Base-by-base conservation (phyloP, 1,140 invertebrate genomes). In the Ceratitis capitata region DNA sequence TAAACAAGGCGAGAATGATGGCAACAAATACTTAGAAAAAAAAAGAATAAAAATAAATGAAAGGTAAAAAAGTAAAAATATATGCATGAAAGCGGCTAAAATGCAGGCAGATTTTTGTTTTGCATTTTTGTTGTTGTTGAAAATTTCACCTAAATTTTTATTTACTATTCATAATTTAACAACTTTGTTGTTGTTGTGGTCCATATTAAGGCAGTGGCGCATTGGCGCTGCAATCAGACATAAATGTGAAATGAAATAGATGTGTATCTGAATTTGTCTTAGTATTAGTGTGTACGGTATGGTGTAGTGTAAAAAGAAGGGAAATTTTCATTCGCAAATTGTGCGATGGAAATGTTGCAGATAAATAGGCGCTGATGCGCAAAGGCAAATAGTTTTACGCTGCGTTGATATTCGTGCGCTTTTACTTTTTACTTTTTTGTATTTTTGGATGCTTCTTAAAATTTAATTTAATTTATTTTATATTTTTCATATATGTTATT, bases 1-100 rank as follows among this genome's bases (percentile, higher is more conserved):
- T 78, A 78, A 78, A 78, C 69, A 39, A 78, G 39, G 39, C 69
- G 69, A 78, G 39, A 78, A 78, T 39, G 69, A 78, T 78, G 35
- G 42, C 69, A 26, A n/a, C 35, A 45, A 78, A 78, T 78, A 78
- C 45, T 23, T 78, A 78, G 32, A 39, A 74, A 16, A n/a, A n/a
- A n/a, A n/a, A n/a, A n/a, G n/a, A n/a, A n/a, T n/a, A n/a, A n/a
- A n/a, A n/a, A n/a, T n/a, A n/a, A n/a, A n/a, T n/a, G n/a, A n/a
- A n/a, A n/a, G 5, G n/a, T 29, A 61, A 61, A n/a, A 61, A 61
- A 35, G 39, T 2, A 78, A 45, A 6, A 74, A 39, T 5, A 74
- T n/a, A n/a, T n/a, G 19, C 14, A 42, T 4, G 9, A 78, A 23
- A 45, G 7, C 5, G n/a, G 39, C 35, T 23, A 47, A n/a, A 26